Conservation (phyloP, 2,113 vertebrate species). For the Tragelaphus strepsiceros region DNA sequence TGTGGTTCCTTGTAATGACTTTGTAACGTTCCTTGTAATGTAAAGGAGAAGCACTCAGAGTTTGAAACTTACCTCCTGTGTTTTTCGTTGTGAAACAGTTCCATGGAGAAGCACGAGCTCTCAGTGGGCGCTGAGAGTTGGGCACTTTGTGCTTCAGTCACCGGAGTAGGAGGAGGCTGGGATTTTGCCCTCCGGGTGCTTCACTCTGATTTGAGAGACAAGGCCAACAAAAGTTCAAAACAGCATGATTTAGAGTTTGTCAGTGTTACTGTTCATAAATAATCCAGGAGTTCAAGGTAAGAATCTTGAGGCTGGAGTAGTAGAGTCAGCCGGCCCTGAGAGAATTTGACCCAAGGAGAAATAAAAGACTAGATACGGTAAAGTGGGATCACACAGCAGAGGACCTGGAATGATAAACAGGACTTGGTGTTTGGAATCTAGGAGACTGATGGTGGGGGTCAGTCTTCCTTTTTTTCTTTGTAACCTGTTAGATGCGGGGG, state of each 20-base stretch:
- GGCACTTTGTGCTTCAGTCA: background rate
- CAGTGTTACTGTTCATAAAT: background rate
- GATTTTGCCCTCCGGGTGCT: background rate
- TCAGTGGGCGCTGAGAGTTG: background rate
- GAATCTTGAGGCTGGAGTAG: background rate
- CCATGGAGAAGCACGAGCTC: background rate
- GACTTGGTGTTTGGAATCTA: background rate
- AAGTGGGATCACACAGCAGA: background rate
- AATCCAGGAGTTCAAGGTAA: background rate
- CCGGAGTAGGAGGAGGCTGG: background rate
- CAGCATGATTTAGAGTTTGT: background rate
- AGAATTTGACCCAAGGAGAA: background rate
- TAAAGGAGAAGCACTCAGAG: background rate
- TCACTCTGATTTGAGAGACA: background rate
- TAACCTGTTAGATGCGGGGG: background rate
- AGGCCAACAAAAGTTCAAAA: background rate
- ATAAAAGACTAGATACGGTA: no score
- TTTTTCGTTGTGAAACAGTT: background rate
- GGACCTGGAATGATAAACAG: fast-evolving
- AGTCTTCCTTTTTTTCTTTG: background rate
- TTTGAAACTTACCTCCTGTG: background rate
- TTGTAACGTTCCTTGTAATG: no score
- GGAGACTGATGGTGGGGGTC: background rate
- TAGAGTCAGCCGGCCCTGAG: background rate
- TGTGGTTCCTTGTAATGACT: background rate